Base-by-base conservation (phyloP, 2,113 vertebrate species). In the Sorex araneus region DNA sequence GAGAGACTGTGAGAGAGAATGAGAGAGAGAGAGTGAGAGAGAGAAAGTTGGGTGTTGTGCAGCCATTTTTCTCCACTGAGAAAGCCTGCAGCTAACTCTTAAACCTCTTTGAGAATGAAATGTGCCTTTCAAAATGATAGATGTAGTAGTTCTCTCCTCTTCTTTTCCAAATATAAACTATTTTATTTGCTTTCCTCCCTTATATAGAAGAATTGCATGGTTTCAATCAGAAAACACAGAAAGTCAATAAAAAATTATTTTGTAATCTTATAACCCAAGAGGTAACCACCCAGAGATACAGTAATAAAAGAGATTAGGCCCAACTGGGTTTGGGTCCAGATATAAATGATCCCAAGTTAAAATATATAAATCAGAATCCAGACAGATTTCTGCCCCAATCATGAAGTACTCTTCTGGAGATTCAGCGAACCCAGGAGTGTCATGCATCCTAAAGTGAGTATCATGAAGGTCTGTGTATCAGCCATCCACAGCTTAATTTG, bases 161-260 rank as follows among this genome's bases (percentile, higher is more conserved):
- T 75, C 57, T 91, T 87, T 66, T 23, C 23, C 84, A 94, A 84
- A 28, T 18, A 84, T 32, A 2, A 80, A 30, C 10, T 18, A 25
- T 21, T 54, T 27, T 83, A 45, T 21, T 43, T 83, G 43, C 28
- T 50, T n/a, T 88, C 45, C 25, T 1, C 8, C 9, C 36, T n/a
- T 88, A 57, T 67, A 47, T 16, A 85, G 16, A 71, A 74, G 28
- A 63, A 84, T 84, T 1, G 0, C 19, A n/a, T 73, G 19, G 27
- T 82, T 1, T 50, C 27, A 67, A 69, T 71, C 36, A 25, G 13
- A 81, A 93, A 83, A 74, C 60, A 91, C 2, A 91, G 18, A 60
- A 87, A 76, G 11, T 10, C 43, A 36, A 70, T 32, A 25, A 57
- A 34, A 76, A 77, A 57, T 3, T 30, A 25, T 60, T 60, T 60